Evolutionary conservation across 2,113 vertebrate species (phyloP).

Genomic region (Ellobius talpinus): DNA sequence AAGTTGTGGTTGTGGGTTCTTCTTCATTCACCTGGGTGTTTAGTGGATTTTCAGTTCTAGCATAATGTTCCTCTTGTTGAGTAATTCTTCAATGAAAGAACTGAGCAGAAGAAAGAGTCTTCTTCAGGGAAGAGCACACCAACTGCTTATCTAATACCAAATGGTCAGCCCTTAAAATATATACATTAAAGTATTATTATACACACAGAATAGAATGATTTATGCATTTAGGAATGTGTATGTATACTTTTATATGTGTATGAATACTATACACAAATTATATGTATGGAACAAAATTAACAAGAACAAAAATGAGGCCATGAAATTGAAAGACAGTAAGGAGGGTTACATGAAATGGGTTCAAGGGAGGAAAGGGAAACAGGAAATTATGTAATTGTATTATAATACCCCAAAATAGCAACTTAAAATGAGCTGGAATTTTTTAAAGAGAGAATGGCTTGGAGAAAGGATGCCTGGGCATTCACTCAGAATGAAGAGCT

Average conservation of each 20-base stretch:
- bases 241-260: neutral
- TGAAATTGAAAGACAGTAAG: neutral
- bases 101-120: neutral
- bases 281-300: neutral
- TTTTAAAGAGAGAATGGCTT: neutral
- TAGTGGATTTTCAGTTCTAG: neutral
- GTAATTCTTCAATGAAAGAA: neutral
- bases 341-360: neutral
- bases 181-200: neutral
- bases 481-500: accelerated
- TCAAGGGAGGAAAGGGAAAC: neutral
- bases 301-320: neutral
- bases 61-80: neutral
- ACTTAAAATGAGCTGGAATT: neutral
- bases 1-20: neutral
- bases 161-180: neutral
- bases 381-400: neutral
- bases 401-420: neutral
- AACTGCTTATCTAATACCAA: neutral
- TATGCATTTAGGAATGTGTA: neutral
- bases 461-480: accelerated
- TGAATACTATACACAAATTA: neutral
- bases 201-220: neutral
- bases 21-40: neutral
- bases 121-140: neutral